These are phyloP conservation scores for Rhynchophorus ferrugineus DNA, from an alignment of 1,140 invertebrate genomes.

Conservation along the genomic window DNA sequence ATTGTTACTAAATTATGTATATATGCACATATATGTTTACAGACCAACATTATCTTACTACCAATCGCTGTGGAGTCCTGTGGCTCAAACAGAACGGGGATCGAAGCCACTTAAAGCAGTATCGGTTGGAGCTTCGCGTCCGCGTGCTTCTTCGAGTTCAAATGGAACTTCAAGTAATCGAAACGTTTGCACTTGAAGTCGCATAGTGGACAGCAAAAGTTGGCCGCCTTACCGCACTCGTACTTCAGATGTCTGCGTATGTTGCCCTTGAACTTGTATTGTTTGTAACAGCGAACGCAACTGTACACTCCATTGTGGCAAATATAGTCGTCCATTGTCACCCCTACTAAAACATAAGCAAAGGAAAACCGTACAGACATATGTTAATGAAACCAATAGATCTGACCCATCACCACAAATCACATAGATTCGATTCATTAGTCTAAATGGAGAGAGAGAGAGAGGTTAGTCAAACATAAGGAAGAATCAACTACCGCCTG, in stretches of 20 bases:
- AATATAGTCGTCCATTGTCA: conserved; percentile 19
- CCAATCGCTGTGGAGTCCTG: too few relatives aligned
- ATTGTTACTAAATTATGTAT: too few relatives aligned
- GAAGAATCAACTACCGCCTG: too few relatives aligned
- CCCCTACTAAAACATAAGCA: conserved; percentile 12
- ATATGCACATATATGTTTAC: too few relatives aligned
- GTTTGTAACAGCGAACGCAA: conserved; percentile 25
- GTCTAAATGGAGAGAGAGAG: background rate
- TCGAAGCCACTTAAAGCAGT: conserved; percentile 4
- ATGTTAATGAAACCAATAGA: background rate
- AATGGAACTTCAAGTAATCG: conserved; percentile 28
- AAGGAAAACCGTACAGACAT: background rate
- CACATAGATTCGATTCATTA: too few relatives aligned
- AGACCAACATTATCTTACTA: too few relatives aligned
- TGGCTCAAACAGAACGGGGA: too few relatives aligned
- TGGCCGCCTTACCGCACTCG: conserved; percentile 39
- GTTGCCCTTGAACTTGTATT: conserved; percentile 31
- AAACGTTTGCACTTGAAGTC: conserved; percentile 37
- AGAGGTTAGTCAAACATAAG: background rate
- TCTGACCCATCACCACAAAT: conserved; percentile 18
- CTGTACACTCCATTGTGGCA: conserved; percentile 24
- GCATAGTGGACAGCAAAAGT: conserved; percentile 41
- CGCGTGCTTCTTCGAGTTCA: conserved; percentile 27
- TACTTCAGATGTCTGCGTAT: conserved; percentile 29
- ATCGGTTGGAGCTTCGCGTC: conserved; percentile 14